A percentile compares a stretch with the other conserved stretches of the same genome.
Conservation (phyloP, 2,797 vertebrate genomes). For the Urophycis tenuis region DNA sequence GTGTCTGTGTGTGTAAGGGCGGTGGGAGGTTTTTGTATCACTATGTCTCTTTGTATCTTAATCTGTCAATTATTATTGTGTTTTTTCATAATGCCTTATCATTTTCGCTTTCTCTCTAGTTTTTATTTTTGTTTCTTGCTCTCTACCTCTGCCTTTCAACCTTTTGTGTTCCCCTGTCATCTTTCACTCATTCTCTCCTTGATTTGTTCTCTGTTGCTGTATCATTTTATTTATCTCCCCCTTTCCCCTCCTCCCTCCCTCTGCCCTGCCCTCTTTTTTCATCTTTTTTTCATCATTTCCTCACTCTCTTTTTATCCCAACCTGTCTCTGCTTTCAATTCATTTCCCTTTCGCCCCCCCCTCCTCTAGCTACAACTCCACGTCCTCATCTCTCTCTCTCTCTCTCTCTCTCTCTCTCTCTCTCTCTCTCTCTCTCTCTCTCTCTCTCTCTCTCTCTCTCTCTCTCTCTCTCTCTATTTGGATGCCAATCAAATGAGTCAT, state of each 20-base stretch:
- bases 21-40: not conserved
- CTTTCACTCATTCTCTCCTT: slow-evolving; percentile 10
- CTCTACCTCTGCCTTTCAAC: not conserved
- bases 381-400: not conserved
- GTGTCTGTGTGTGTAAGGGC: not conserved
- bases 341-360: slow-evolving; percentile 9
- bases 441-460: not conserved
- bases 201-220: slow-evolving; percentile 23
- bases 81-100: not conserved
- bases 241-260: not conserved
- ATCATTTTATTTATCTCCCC: not conserved
- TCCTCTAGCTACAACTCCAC: not conserved
- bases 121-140: no score
- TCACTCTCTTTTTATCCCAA: slow-evolving; percentile 15
- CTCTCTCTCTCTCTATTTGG: slow-evolving; percentile 50
- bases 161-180: not conserved
- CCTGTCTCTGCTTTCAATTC: not conserved
- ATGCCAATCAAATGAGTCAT: slow-evolving; percentile 85
- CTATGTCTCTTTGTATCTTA: not conserved
- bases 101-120: not conserved
- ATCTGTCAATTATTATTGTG: not conserved
- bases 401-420: slow-evolving; percentile 2
- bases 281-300: slow-evolving; percentile 11
- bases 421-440: not conserved
- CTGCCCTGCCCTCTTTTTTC: not conserved